A percentile compares a stretch with the other conserved stretches of the same genome.
phyloP scores from a whole-genome alignment of 2,888 invertebrate genomes.

The Lithosia quadra region DNA sequence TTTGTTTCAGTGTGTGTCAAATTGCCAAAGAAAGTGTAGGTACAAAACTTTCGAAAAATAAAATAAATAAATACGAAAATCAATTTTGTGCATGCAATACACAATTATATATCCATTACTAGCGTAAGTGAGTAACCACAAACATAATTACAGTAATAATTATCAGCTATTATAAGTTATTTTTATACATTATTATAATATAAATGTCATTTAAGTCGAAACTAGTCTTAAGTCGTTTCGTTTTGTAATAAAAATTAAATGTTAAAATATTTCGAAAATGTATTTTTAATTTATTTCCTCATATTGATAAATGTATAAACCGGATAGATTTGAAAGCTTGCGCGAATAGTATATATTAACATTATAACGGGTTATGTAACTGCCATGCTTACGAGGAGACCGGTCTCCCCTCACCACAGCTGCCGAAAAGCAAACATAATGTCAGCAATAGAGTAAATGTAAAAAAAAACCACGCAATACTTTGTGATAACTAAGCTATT shows the following conservation, averaged over 20 bases:
- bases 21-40: constrained; percentile 81
- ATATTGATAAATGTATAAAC: constrained; percentile 14
- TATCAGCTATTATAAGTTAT: constrained; percentile 62
- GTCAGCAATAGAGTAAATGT: not conserved
- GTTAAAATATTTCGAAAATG: constrained; percentile 43
- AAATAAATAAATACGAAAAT: constrained; percentile 52
- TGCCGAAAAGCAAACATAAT: not conserved
- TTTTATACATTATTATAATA: constrained; percentile 62
- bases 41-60: constrained; percentile 67
- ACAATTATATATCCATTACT: constrained; percentile 52
- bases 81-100: constrained; percentile 74
- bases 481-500: not conserved
- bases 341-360: not conserved
- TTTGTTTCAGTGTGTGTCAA: constrained; percentile 64
- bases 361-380: not conserved
- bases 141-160: constrained; percentile 45
- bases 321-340: not conserved
- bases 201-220: constrained; percentile 63
- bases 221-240: constrained; percentile 82
- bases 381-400: not conserved
- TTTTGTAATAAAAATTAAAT: constrained; percentile 69
- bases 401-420: not conserved
- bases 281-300: constrained; percentile 42
- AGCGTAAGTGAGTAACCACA: constrained; percentile 42
- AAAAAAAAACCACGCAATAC: not conserved